These are phyloP conservation scores for Heliothis peltigera DNA, from an alignment of 2,888 invertebrate genomes.

Conservation along the genomic window DNA sequence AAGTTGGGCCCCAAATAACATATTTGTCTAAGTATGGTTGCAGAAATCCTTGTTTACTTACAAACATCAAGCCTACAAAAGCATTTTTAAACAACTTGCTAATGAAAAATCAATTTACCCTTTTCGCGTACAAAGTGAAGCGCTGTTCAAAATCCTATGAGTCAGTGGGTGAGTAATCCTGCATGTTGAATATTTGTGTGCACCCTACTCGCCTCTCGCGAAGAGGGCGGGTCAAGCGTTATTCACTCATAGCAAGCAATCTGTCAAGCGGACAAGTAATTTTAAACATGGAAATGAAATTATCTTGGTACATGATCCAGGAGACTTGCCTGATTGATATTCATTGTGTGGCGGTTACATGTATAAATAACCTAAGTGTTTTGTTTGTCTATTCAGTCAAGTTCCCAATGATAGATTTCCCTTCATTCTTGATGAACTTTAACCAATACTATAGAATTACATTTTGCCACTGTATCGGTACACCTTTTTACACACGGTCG, in stretches of 20 bases:
- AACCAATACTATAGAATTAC: no score
- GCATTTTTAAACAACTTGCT: not conserved
- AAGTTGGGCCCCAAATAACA: no score
- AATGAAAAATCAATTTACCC: conserved; percentile 14
- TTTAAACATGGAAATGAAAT: conserved; percentile 20
- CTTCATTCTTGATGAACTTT: no score
- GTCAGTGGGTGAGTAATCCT: conserved; percentile 52
- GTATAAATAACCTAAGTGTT: no score
- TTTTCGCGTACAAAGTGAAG: not conserved
- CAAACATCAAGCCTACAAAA: not conserved
- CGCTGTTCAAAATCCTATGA: conserved; percentile 43
- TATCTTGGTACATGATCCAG: conserved; percentile 18
- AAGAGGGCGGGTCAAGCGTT: conserved; percentile 58
- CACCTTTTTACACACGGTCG: no score
- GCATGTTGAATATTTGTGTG: conserved; percentile 7
- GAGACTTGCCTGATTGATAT: conserved; percentile 3
- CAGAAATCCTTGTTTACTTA: not conserved
- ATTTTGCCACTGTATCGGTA: no score
- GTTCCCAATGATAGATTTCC: no score
- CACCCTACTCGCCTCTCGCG: conserved; percentile 44
- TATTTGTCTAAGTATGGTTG: no score
- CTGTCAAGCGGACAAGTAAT: conserved; percentile 54
- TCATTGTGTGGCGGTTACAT: not conserved
- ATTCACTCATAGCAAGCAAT: conserved; percentile 46
- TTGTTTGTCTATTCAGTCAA: no score